phyloP scores from a whole-genome alignment of 2,888 invertebrate species.

The Nasonovia ribisnigri region DNA sequence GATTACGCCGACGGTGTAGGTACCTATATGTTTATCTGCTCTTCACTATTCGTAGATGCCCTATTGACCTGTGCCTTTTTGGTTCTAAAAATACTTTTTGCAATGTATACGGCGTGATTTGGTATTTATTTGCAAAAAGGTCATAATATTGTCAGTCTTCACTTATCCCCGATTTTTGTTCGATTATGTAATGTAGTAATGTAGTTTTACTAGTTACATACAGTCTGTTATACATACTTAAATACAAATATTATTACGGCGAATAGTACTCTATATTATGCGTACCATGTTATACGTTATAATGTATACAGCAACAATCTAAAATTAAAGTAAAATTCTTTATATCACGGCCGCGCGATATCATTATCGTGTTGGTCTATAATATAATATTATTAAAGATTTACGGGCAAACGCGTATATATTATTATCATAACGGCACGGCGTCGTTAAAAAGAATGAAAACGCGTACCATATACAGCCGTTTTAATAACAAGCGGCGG shows the following conservation, averaged over 20 bases:
- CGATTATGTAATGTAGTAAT: background rate
- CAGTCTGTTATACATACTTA: background rate
- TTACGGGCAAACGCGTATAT: background rate
- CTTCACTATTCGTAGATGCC: background rate
- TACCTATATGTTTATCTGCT: background rate
- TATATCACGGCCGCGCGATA: background rate
- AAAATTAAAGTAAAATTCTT: background rate
- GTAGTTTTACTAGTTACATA: background rate
- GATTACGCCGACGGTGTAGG: background rate
- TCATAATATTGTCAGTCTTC: background rate
- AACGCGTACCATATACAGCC: background rate
- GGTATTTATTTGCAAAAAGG: background rate
- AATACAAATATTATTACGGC: background rate
- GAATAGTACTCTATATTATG: background rate
- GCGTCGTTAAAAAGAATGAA: constrained; percentile 35
- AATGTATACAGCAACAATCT: background rate
- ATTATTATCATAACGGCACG: background rate
- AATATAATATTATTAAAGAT: background rate
- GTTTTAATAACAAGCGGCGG: constrained; percentile 39
- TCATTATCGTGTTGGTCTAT: background rate
- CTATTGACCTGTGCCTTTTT: background rate
- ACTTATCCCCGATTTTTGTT: background rate
- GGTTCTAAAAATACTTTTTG: background rate
- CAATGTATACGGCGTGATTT: background rate
- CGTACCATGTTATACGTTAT: background rate